Percentiles rank a stretch among this genome's conserved stretches.
These are phyloP conservation scores for Heteronetta atricapilla DNA, from an alignment of 2,113 vertebrate genomes.

Conservation along the genomic window DNA sequence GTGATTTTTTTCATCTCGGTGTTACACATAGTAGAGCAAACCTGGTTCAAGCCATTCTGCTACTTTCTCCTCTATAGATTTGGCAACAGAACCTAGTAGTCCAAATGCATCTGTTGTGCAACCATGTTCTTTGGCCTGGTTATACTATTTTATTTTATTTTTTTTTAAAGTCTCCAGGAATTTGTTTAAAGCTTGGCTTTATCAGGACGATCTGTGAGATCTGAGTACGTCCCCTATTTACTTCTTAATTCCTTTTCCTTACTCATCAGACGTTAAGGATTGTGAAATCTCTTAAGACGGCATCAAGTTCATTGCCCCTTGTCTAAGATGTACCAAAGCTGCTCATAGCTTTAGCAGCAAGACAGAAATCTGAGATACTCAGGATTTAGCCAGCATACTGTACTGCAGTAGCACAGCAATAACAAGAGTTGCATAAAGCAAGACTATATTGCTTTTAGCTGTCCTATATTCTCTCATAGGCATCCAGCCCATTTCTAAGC, in stretches of 20 bases:
- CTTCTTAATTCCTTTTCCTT: not conserved
- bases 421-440: not conserved
- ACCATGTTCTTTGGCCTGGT: not conserved
- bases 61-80: not conserved
- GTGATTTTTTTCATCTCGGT: not conserved
- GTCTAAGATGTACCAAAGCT: not conserved
- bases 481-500: not conserved
- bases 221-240: not conserved
- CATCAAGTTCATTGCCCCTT: not conserved
- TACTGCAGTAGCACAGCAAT: not conserved
- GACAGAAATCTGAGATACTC: not conserved
- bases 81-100: not conserved
- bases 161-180: not conserved
- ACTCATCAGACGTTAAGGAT: not conserved
- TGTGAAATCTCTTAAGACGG: not conserved
- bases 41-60: not conserved
- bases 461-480: not conserved
- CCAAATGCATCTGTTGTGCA: not conserved
- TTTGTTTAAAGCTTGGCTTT: not conserved
- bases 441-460: slow-evolving; percentile 24
- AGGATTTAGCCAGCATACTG: not conserved
- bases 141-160: not conserved
- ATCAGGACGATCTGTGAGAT: not conserved
- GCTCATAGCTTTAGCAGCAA: not conserved
- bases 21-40: not conserved